Evolutionary conservation across 2,797 vertebrate species (phyloP).

Genomic region (Apogon hyalosoma): DNA sequence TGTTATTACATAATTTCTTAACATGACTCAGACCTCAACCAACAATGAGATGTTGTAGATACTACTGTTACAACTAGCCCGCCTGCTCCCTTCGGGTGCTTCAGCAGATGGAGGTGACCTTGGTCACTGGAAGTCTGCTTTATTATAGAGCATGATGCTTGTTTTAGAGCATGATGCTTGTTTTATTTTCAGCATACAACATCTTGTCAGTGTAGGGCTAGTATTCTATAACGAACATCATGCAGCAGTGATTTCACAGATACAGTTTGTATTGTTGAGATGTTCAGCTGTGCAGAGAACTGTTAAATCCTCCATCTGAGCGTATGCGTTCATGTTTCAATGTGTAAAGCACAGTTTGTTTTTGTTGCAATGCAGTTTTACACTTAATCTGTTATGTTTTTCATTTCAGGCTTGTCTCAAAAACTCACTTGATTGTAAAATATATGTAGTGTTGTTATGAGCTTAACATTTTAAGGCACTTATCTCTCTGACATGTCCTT

Average conservation of each 20-base stretch:
- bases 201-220: slow-evolving; percentile 1
- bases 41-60: slow-evolving; percentile 13
- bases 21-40: slow-evolving; percentile 36
- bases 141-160: slow-evolving; percentile 8
- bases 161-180: neutral
- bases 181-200: slow-evolving; percentile 3
- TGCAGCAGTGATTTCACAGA: neutral
- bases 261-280: neutral
- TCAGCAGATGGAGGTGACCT: slow-evolving; percentile 59
- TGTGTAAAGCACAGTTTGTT: slow-evolving; percentile 5
- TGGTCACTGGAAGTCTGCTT: slow-evolving; percentile 24
- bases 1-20: slow-evolving; percentile 19
- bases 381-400: no score
- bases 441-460: neutral
- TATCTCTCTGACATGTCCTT: neutral
- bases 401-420: neutral
- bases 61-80: slow-evolving; percentile 15
- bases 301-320: neutral
- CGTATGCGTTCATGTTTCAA: neutral
- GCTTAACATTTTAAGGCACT: neutral
- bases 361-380: no score
- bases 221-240: slow-evolving; percentile 14
- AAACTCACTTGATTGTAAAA: neutral
- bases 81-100: slow-evolving; percentile 13
- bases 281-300: slow-evolving; percentile 4